Evolutionary conservation across 2,113 vertebrate species (phyloP), one percentile per base, ranked within the genome.

Genomic region (Corythoichthys haematopterus): DNA sequence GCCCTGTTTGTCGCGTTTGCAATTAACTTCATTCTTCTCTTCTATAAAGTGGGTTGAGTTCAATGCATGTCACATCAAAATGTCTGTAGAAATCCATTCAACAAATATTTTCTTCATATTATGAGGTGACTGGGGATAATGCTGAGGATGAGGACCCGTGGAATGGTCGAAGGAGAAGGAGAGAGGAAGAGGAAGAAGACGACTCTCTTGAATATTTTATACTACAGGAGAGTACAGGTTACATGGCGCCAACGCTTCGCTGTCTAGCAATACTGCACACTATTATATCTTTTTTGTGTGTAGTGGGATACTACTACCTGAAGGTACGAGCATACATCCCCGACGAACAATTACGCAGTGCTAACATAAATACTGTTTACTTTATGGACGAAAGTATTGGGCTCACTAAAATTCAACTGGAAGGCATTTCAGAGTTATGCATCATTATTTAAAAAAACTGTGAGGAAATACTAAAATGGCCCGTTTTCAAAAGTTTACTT

Each of bases 11-110:
- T 98, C 64, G 95, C 96, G 65, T 99, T 99, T 80, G 96, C 97
- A 46, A 99, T 99, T 92, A 99, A 99, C 89, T 99, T 99, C 81
- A 99, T 99, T 86, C 94, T 99, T 71, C 95, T 99, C 13, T 99
- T 99, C 90, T 99, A 99, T 82, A 99, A 98, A 94, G 97, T 99
- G 93, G 92, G 78, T 3, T 53, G 93, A 92, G 78, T 3, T 53
- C 11, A 16, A n/a, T 33, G 13, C 50, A 37, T 28, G 20, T 28
- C 20, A 37, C 4, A 10, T 13, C 2, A 63, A 59, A 43, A 7
- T 20, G 9, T n/a, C 1, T 43, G 9, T 50, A 37, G 47, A 4
- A 36, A 51, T 50, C n/a, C 5, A 11, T 9, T 16, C 33, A 50
- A 50, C 48, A 20, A 61, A 5, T 2, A 11, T 4, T 4, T 45